Percentiles rank a stretch among this genome's conserved stretches.
phyloP scores from a whole-genome alignment of 2,113 vertebrate genomes.

The Hassar affinis region DNA sequence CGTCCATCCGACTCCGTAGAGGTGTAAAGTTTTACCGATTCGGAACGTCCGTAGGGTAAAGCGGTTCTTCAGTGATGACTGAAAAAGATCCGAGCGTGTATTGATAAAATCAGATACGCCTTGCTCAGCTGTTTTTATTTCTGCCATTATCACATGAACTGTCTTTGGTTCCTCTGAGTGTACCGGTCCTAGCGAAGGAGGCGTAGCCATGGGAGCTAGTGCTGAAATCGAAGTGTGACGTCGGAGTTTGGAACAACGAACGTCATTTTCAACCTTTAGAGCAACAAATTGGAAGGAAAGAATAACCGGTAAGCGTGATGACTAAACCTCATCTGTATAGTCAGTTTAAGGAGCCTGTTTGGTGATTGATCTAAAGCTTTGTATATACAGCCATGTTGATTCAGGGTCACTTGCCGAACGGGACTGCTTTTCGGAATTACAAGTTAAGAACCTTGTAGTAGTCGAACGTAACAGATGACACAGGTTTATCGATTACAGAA shows the following conservation, averaged over 20 bases:
- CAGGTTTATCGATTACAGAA: too few species aligned
- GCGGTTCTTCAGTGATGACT: not conserved
- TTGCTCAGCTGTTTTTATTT: not conserved
- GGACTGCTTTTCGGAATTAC: not conserved
- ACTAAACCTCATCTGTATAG: too few species aligned
- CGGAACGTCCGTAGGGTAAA: not conserved
- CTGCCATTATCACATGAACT: not conserved
- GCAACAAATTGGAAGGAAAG: not conserved
- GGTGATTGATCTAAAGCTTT: not conserved
- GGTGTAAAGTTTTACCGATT: not conserved
- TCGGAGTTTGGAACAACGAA: not conserved
- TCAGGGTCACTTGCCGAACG: not conserved
- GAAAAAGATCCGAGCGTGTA: not conserved
- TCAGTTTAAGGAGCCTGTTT: not conserved
- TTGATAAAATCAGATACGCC: not conserved
- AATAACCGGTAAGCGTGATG: too few species aligned
- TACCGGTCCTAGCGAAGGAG: not conserved
- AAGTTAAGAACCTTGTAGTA: not conserved
- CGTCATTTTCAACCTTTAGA: not conserved
- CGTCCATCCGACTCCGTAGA: not conserved
- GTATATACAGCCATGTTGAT: not conserved
- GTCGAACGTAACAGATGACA: too few species aligned
- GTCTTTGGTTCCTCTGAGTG: not conserved
- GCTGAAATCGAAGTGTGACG: not conserved
- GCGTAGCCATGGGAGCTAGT: not conserved